These are phyloP conservation scores for Orchestes rusci DNA, from an alignment of 2,888 invertebrate species.

Conservation along the genomic window DNA sequence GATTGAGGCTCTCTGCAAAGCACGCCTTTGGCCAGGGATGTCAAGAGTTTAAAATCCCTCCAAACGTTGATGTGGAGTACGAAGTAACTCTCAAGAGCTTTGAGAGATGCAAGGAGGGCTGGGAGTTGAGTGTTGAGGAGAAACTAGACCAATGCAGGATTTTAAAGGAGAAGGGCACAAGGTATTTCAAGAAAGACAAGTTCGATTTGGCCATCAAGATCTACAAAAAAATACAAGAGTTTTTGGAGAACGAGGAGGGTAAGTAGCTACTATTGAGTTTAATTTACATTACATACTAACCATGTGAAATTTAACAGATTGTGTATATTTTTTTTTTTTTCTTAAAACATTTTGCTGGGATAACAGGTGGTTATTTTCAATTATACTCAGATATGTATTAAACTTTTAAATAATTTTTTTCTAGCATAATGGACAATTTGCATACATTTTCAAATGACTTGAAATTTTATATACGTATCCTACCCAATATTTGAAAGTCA, in stretches of 20 bases:
- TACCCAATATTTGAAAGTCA: no score
- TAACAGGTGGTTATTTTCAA: no score
- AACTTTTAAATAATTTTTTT: no score
- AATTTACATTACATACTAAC: no score
- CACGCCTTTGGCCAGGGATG: slow-evolving; percentile 69
- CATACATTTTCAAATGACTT: no score
- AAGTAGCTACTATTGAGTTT: no score
- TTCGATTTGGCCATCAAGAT: slow-evolving; percentile 73
- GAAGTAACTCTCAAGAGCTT: slow-evolving; percentile 74
- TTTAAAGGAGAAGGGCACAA: slow-evolving; percentile 86
- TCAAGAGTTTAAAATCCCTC: slow-evolving; percentile 62
- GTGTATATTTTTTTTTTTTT: no score
- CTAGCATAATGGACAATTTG: no score
- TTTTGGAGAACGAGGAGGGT: slow-evolving; percentile 54
- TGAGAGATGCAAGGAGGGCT: slow-evolving; percentile 74
- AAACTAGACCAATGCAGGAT: slow-evolving; percentile 74
- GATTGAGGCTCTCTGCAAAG: slow-evolving; percentile 64
- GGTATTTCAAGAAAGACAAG: slow-evolving; percentile 77
- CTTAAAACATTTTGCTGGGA: no score
- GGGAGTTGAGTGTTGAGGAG: slow-evolving; percentile 74
- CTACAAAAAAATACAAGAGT: slow-evolving; percentile 70
- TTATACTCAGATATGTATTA: no score
- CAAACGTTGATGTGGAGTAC: slow-evolving; percentile 73
- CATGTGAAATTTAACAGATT: no score
- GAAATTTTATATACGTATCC: no score